These are phyloP conservation scores for Heliconius melpomene DNA, from an alignment of 1,140 invertebrate species.

Conservation along the genomic window DNA sequence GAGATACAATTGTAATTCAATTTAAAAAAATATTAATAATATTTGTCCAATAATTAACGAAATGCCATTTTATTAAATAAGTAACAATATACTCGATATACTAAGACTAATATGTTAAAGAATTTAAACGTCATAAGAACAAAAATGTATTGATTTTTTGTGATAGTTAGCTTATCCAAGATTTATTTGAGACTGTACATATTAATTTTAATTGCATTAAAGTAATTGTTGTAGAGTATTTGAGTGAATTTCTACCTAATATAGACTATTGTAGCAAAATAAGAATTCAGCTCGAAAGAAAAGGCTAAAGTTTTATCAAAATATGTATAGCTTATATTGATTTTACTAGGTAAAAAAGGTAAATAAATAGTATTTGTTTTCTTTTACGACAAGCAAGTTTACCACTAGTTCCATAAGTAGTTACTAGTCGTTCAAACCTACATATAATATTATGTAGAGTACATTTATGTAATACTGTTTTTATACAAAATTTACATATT, in stretches of 20 bases:
- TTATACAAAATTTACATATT: slow-evolving; percentile 37
- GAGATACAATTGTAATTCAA: too few species aligned
- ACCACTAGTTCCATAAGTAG: slow-evolving; percentile 51
- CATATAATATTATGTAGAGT: not conserved
- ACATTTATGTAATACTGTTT: slow-evolving; percentile 45
- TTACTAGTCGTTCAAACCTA: slow-evolving; percentile 41
- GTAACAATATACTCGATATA: slow-evolving; percentile 1
- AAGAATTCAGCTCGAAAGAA: not conserved
- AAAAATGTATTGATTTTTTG: slow-evolving; percentile 39
- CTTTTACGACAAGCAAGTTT: slow-evolving; percentile 29
- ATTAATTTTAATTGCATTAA: slow-evolving; percentile 42
- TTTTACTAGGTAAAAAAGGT: not conserved
- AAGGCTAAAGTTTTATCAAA: not conserved
- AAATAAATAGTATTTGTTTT: not conserved
- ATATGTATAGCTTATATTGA: not conserved
- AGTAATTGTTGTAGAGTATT: slow-evolving; percentile 5
- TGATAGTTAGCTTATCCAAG: slow-evolving; percentile 44
- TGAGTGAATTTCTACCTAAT: not conserved
- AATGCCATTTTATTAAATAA: not conserved
- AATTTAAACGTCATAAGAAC: slow-evolving; percentile 14
- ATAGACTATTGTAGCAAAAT: not conserved
- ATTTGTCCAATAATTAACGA: slow-evolving; percentile 7
- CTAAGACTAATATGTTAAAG: not conserved
- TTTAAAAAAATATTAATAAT: not conserved
- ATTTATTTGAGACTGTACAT: slow-evolving; percentile 58